phyloP scores from a whole-genome alignment of 2,888 invertebrate species.

The Malthinus seriepunctatus region DNA sequence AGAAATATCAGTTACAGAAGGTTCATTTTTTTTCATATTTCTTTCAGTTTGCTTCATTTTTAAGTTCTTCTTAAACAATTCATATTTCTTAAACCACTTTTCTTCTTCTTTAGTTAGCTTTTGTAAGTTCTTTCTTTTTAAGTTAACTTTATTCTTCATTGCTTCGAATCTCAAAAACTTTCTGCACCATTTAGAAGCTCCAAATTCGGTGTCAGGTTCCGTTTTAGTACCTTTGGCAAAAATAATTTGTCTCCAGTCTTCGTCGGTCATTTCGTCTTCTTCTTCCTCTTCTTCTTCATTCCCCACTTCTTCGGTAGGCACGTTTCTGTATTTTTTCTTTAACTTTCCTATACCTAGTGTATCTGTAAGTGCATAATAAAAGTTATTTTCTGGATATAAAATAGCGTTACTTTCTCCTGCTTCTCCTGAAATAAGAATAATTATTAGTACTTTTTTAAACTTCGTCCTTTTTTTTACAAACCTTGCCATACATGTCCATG shows the following conservation, averaged over 20 bases:
- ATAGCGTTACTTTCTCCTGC: conserved; percentile 37
- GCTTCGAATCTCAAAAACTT: conserved; percentile 25
- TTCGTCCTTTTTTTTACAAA: too few species aligned
- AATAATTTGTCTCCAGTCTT: conserved; percentile 37
- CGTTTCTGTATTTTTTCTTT: conserved; percentile 12
- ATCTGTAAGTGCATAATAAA: conserved; percentile 40
- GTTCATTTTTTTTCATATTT: conserved; percentile 7
- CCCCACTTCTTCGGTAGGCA: conserved; percentile 4
- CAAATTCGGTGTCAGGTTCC: conserved; percentile 29
- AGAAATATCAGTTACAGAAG: conserved; percentile 5
- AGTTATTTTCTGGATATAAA: conserved; percentile 45
- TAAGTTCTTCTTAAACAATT: conserved; percentile 13
- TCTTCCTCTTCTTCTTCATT: conserved; percentile 4
- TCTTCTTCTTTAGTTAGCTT: conserved; percentile 26
- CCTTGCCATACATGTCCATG: conserved; percentile 61
- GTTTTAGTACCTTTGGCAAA: conserved; percentile 41
- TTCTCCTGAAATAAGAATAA: conserved; percentile 6
- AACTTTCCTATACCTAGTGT: conserved; percentile 40
- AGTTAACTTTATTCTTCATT: conserved; percentile 18
- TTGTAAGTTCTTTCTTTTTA: conserved; percentile 21
- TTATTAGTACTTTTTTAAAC: background rate
- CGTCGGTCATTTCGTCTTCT: conserved; percentile 26
- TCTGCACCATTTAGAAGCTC: conserved; percentile 32
- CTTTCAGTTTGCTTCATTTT: conserved; percentile 20
- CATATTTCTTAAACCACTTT: conserved; percentile 27